These are phyloP conservation scores for Ameiurus melas DNA, from an alignment of 2,113 vertebrate genomes.

Conservation along the genomic window DNA sequence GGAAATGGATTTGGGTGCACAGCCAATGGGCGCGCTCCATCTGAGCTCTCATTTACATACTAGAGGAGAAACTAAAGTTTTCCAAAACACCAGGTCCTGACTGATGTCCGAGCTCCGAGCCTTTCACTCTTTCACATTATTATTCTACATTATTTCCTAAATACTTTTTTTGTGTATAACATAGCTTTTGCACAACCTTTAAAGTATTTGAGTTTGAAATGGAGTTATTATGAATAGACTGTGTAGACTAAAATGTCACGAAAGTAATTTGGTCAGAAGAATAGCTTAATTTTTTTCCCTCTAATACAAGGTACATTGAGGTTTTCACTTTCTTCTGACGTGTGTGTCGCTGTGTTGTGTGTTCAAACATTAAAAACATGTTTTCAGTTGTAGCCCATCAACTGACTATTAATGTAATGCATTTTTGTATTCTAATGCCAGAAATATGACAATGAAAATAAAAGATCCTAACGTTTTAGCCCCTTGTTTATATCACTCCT, in stretches of 20 bases:
- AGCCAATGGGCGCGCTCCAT: slow-evolving; percentile 81
- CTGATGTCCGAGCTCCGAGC: slow-evolving; percentile 73
- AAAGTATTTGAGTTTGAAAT: not conserved
- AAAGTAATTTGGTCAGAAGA: not conserved
- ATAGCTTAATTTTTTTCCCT: not conserved
- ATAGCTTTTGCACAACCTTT: not conserved
- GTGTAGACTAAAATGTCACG: not conserved
- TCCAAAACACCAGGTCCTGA: slow-evolving; percentile 80
- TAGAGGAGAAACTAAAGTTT: slow-evolving; percentile 87
- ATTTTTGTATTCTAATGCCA: not conserved
- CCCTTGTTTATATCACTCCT: not conserved
- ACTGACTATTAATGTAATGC: not conserved
- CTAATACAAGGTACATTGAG: too few relatives aligned
- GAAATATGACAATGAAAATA: not conserved
- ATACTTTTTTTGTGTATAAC: not conserved
- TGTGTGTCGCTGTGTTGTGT: not conserved
- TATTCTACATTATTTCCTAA: not conserved
- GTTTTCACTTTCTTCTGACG: not conserved
- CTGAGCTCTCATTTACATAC: slow-evolving; percentile 86
- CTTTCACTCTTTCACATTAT: slow-evolving; percentile 65
- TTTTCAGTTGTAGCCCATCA: not conserved
- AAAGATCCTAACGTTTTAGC: too few relatives aligned
- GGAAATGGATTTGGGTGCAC: slow-evolving; percentile 80
- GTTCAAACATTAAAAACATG: not conserved
- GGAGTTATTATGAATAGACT: not conserved